Conservation (phyloP, 2,888 invertebrate genomes). For the Rapana venosa region DNA sequence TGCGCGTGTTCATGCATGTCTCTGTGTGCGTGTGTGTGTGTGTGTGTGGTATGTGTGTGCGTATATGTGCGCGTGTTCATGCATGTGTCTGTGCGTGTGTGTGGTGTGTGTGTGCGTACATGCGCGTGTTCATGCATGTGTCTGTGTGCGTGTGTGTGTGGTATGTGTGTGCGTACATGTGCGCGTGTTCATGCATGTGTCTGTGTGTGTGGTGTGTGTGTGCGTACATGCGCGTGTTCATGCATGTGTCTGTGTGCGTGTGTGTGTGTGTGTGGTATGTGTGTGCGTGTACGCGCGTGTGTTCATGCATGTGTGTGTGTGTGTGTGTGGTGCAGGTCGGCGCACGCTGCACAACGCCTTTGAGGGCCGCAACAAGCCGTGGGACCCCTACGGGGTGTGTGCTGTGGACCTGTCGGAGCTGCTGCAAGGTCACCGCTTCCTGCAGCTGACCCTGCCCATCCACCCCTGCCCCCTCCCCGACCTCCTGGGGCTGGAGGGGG, state of each 20-base stretch:
- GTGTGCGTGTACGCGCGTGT: not conserved
- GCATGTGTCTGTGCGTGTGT: too few species aligned
- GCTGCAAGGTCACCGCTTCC: slow-evolving; percentile 71
- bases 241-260: not conserved
- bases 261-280: not conserved
- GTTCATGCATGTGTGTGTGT: not conserved
- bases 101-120: too few species aligned
- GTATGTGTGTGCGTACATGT: not conserved
- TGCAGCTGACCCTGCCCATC: slow-evolving; percentile 73
- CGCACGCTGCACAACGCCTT: slow-evolving; percentile 76
- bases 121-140: too few species aligned
- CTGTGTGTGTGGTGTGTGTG: not conserved
- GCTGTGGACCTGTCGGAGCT: slow-evolving; percentile 74
- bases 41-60: not conserved
- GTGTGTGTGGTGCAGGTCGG: slow-evolving; percentile 58
- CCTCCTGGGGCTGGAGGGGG: slow-evolving; percentile 61
- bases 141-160: not conserved
- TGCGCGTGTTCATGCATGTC: too few species aligned
- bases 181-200: not conserved
- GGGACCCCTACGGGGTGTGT: slow-evolving; percentile 77
- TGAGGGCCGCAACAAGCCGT: slow-evolving; percentile 70
- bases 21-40: too few species aligned
- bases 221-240: not conserved
- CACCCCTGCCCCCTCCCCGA: slow-evolving; percentile 74
- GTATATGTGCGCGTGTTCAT: not conserved